Percentiles rank a stretch among this genome's conserved stretches.
Evolutionary conservation across 2,888 invertebrate species (phyloP).

Genomic region (Chaitophorus viminalis): DNA sequence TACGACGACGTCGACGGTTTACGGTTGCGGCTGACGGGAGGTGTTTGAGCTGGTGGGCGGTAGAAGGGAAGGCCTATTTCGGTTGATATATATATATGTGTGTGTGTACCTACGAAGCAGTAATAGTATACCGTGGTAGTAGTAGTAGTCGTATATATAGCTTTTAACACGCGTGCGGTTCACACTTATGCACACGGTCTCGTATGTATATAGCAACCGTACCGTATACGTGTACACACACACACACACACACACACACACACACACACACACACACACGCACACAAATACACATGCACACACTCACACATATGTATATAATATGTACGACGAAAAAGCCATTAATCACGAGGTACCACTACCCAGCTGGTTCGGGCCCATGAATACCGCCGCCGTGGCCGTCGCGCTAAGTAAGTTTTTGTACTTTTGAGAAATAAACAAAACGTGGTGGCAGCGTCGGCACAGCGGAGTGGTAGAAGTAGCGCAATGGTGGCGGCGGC

Average conservation of each 20-base stretch:
- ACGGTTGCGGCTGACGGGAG: too few species aligned
- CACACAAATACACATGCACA: too few species aligned
- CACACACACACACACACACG: too few species aligned
- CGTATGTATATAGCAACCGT: conserved; percentile 13
- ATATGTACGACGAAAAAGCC: conserved; percentile 36
- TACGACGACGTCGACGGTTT: too few species aligned
- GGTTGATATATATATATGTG: not conserved
- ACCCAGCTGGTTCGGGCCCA: conserved; percentile 53
- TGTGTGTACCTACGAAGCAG: too few species aligned
- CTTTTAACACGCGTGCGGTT: conserved; percentile 23
- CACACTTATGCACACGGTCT: not conserved
- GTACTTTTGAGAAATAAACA: conserved; percentile 62
- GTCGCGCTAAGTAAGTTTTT: conserved; percentile 57
- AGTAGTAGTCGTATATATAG: not conserved
- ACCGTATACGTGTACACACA: not conserved
- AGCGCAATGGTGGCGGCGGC: not conserved
- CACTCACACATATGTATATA: not conserved
- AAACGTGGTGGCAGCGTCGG: conserved; percentile 42
- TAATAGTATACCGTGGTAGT: too few species aligned
- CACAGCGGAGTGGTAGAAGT: not conserved
- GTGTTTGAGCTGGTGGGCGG: too few species aligned
- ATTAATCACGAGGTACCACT: conserved; percentile 62
- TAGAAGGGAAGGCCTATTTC: too few species aligned
- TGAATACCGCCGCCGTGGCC: conserved; percentile 47
- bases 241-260: not conserved